A percentile compares a stretch with the other conserved stretches of the same genome.
phyloP scores from a whole-genome alignment of 2,888 invertebrate genomes.

The Cacoxenus indagator region DNA sequence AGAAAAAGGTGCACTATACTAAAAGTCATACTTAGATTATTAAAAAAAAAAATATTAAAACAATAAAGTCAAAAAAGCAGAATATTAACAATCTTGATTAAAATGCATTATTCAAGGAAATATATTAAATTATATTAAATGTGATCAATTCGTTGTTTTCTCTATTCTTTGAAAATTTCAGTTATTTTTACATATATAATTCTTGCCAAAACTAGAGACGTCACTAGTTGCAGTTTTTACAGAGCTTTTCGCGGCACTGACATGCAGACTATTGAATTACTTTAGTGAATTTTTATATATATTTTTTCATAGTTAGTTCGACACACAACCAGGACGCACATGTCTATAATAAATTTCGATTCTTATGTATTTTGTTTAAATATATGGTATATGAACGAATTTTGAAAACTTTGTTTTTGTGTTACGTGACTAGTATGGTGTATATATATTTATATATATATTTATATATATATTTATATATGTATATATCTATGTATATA shows the following conservation, averaged over 20 bases:
- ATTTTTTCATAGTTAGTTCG: not conserved
- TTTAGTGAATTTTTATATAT: not conserved
- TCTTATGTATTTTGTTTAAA: not conserved
- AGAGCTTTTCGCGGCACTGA: not conserved
- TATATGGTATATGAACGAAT: conserved; percentile 8
- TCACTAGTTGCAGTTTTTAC: too few relatives aligned
- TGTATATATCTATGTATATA: conserved; percentile 9
- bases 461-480: not conserved
- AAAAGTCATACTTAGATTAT: not conserved
- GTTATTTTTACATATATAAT: too few relatives aligned
- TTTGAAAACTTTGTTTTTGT: not conserved
- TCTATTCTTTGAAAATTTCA: not conserved
- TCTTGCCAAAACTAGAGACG: too few relatives aligned
- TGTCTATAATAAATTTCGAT: not conserved
- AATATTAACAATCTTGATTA: not conserved
- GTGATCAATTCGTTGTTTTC: not conserved
- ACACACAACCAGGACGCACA: conserved; percentile 29
- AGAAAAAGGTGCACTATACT: not conserved
- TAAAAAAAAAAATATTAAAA: not conserved
- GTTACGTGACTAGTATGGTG: not conserved
- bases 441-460: conserved; percentile 7
- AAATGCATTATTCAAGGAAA: not conserved
- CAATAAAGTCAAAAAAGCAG: not conserved
- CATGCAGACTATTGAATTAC: not conserved
- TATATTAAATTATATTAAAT: not conserved